Evolutionary conservation across 2,113 vertebrate genomes (phyloP).

Genomic region (Probosciger aterrimus): DNA sequence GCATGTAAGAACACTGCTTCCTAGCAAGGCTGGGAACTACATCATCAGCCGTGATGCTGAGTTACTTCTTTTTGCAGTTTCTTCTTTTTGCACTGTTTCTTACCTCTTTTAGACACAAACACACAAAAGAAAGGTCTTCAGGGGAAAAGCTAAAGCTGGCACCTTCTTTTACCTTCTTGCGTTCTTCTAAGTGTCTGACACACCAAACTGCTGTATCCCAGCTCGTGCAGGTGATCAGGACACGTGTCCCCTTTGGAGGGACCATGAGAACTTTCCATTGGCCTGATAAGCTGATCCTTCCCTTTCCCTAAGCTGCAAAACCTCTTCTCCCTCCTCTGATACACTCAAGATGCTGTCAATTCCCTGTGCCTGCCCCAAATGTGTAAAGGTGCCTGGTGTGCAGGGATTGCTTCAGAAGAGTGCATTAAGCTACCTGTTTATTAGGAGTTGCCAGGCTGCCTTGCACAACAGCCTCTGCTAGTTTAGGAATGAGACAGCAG

Average conservation of each 20-base stretch:
- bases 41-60: not conserved
- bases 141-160: not conserved
- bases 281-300: not conserved
- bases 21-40: not conserved
- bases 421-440: not conserved
- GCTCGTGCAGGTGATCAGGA: not conserved
- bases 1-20: not conserved
- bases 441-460: slow-evolving; percentile 15
- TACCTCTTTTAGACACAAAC: not conserved
- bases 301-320: not conserved
- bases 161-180: not conserved
- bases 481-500: slow-evolving; percentile 50
- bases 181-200: not conserved
- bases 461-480: slow-evolving; percentile 51
- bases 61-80: not conserved
- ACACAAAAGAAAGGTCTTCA: fast-evolving
- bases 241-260: not conserved
- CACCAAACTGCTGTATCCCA: not conserved
- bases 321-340: not conserved
- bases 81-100: not conserved
- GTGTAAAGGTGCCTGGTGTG: not conserved
- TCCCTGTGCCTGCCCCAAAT: not conserved
- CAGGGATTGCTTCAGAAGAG: not conserved
- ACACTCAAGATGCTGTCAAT: not conserved
- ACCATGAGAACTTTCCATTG: not conserved